phyloP scores from a whole-genome alignment of 1,140 invertebrate genomes.

The Danaus plexippus region DNA sequence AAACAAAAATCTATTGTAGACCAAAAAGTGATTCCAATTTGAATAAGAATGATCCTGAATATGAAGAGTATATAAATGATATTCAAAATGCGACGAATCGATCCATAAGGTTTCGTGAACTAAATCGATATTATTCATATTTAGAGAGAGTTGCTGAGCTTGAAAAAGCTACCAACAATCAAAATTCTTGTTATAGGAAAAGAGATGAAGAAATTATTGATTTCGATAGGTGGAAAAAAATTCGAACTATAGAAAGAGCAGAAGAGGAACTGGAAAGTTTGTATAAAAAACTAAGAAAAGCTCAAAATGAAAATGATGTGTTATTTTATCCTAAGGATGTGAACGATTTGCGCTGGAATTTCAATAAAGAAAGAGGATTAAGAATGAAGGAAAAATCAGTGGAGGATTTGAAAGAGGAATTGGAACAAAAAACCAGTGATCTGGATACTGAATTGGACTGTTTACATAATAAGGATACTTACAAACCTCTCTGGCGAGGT shows the following conservation, averaged over 20 bases:
- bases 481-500: constrained; percentile 87
- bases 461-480: constrained; percentile 75
- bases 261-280: constrained; percentile 86
- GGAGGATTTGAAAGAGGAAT: constrained; percentile 84
- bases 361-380: constrained; percentile 82
- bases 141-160: constrained; percentile 88
- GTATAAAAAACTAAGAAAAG: constrained; percentile 82
- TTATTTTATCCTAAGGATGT: constrained; percentile 82
- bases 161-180: constrained; percentile 81
- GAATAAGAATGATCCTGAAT: constrained; percentile 72
- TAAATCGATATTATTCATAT: constrained; percentile 89
- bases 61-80: constrained; percentile 81
- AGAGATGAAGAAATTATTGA: constrained; percentile 86
- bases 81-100: constrained; percentile 80
- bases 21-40: constrained; percentile 49
- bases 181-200: constrained; percentile 78
- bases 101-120: constrained; percentile 86
- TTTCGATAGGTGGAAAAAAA: constrained; percentile 88
- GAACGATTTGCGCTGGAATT: constrained; percentile 80
- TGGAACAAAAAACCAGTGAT: constrained; percentile 73
- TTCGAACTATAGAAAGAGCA: constrained; percentile 83
- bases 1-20: constrained; percentile 24
- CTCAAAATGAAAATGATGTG: constrained; percentile 88
- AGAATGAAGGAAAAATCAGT: constrained; percentile 89
- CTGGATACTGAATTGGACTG: constrained; percentile 69